Evolutionary conservation across 2,888 invertebrate genomes (phyloP).

Genomic region (Perdita meconis): DNA sequence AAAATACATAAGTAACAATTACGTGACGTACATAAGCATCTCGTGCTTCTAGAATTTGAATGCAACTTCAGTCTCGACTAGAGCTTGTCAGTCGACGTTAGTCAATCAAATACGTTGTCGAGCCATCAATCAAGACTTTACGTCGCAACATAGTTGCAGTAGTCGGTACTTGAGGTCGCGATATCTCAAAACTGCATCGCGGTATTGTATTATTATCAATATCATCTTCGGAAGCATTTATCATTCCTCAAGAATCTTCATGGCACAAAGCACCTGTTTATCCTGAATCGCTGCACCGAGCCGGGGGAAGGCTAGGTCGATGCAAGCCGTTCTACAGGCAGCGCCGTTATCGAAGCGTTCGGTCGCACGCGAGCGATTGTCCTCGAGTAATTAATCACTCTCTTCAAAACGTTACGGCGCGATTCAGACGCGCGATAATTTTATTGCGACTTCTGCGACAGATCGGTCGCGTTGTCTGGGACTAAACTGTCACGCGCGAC

Average conservation of each 20-base stretch:
- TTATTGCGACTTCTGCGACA: conserved; percentile 7
- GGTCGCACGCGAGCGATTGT: background rate
- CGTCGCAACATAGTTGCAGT: background rate
- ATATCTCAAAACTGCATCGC: background rate
- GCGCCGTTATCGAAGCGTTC: background rate
- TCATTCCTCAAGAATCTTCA: background rate
- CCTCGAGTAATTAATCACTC: conserved; percentile 8
- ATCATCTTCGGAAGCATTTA: background rate
- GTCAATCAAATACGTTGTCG: background rate
- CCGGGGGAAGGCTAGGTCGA: background rate
- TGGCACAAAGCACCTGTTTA: background rate
- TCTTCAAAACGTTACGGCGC: conserved; percentile 11
- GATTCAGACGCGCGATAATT: conserved; percentile 10
- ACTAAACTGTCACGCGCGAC: background rate
- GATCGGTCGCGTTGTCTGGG: conserved; percentile 13
- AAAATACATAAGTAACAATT: too few species aligned
- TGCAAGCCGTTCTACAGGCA: background rate
- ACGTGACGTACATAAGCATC: too few species aligned
- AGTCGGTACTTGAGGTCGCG: background rate
- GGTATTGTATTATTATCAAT: background rate
- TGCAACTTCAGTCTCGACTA: too few species aligned
- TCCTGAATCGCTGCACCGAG: background rate
- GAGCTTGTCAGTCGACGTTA: background rate
- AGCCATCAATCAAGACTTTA: background rate
- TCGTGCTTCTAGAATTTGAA: too few species aligned